phyloP scores from a whole-genome alignment of 2,888 invertebrate genomes.

The Sphecodes monilicornis region DNA sequence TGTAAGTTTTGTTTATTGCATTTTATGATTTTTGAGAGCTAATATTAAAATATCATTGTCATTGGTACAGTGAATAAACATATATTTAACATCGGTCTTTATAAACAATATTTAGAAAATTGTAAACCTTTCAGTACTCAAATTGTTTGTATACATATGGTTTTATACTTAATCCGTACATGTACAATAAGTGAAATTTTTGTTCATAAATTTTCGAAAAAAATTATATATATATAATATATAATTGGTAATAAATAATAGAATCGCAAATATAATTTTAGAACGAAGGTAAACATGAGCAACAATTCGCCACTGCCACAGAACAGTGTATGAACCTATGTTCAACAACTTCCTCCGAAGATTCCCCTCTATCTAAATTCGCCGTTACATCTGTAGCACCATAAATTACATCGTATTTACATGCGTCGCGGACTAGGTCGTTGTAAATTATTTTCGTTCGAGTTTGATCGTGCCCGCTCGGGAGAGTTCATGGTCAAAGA shows the following conservation, averaged over 20 bases:
- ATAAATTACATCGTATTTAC: slow-evolving; percentile 3
- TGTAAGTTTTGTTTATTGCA: no score
- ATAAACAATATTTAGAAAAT: no score
- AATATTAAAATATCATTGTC: no score
- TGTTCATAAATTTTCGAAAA: neutral
- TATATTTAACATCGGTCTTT: no score
- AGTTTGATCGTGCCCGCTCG: neutral
- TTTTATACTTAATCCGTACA: no score
- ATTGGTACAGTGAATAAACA: no score
- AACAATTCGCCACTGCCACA: neutral
- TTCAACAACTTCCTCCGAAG: neutral
- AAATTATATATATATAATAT: neutral
- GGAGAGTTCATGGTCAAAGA: neutral
- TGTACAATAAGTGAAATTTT: neutral
- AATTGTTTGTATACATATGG: no score
- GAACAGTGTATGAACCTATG: neutral
- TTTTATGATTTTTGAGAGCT: no score
- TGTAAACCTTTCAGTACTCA: no score
- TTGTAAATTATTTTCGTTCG: slow-evolving; percentile 12
- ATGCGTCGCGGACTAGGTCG: slow-evolving; percentile 4
- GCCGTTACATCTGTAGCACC: neutral
- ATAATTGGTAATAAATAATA: neutral
- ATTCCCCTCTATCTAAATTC: slow-evolving; percentile 1
- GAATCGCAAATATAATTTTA: neutral
- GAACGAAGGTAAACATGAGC: neutral